Conservation (phyloP, 2,888 invertebrate genomes). For the Strigamia crassipes region DNA sequence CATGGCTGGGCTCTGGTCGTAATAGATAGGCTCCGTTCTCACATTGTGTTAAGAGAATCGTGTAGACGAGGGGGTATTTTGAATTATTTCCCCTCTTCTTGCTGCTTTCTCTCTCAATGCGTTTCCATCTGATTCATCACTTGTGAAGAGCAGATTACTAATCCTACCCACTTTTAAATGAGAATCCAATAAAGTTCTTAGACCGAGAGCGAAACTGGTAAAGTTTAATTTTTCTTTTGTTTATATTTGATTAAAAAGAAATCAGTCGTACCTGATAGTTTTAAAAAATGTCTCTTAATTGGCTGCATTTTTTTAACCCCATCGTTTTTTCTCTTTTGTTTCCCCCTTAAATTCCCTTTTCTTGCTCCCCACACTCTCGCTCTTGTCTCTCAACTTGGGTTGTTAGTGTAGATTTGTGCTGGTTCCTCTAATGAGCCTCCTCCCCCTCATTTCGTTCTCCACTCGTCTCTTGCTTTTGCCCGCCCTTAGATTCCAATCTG, state of each 20-base stretch:
- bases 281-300: not conserved
- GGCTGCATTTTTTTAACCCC: not conserved
- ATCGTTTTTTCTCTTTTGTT: not conserved
- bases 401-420: constrained; percentile 37
- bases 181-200: constrained; percentile 37
- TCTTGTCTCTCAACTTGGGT: constrained; percentile 33
- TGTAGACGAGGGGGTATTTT: constrained; percentile 36
- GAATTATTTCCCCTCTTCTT: constrained; percentile 34
- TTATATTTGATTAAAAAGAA: not conserved
- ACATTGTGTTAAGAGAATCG: constrained; percentile 39
- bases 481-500: constrained; percentile 29
- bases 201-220: not conserved
- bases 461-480: constrained; percentile 24
- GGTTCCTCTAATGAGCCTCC: constrained; percentile 39
- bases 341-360: not conserved
- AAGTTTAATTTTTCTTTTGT: constrained; percentile 1
- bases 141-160: constrained; percentile 31
- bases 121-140: constrained; percentile 31
- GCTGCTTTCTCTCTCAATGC: constrained; percentile 31
- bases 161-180: constrained; percentile 28
- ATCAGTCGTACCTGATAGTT: not conserved
- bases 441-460: constrained; percentile 28
- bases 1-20: constrained; percentile 41
- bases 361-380: not conserved
- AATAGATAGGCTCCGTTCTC: constrained; percentile 44